Conservation (phyloP, 2,888 invertebrate species). For the Sinopyrophorus schimmeli region DNA sequence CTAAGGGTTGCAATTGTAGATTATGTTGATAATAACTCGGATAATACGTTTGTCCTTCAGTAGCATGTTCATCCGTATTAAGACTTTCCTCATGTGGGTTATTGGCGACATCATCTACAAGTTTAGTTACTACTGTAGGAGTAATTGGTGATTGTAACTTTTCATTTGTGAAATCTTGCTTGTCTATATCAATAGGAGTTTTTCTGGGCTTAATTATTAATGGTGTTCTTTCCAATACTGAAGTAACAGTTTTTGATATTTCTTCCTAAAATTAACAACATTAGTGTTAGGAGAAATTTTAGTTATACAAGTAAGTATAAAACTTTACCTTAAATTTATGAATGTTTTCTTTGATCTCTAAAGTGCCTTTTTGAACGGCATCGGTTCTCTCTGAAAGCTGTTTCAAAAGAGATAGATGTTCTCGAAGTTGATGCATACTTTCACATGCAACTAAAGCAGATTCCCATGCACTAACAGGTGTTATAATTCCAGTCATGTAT, state of each 20-base stretch:
- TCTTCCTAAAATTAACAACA: conserved; percentile 62
- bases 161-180: conserved; percentile 36
- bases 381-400: conserved; percentile 68
- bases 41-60: conserved; percentile 21
- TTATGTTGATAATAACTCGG: conserved; percentile 49
- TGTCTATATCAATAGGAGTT: conserved; percentile 60
- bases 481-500: conserved; percentile 89
- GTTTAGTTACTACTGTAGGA: conserved; percentile 28
- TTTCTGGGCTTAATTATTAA: conserved; percentile 68
- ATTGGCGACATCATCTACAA: conserved; percentile 19
- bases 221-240: conserved; percentile 75
- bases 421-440: conserved; percentile 80
- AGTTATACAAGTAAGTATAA: too few relatives aligned
- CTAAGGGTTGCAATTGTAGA: conserved; percentile 43
- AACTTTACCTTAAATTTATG: conserved; percentile 74
- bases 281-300: too few relatives aligned
- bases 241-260: conserved; percentile 72
- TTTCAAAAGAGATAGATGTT: conserved; percentile 72
- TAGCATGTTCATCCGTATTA: not conserved
- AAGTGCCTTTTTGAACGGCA: conserved; percentile 65
- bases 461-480: conserved; percentile 81
- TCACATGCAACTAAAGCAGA: conserved; percentile 83
- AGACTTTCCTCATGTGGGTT: not conserved
- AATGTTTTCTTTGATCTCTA: conserved; percentile 70
- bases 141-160: conserved; percentile 40